Evolutionary conservation across 2,888 invertebrate genomes (phyloP).

Genomic region (Calephelis perditalis): DNA sequence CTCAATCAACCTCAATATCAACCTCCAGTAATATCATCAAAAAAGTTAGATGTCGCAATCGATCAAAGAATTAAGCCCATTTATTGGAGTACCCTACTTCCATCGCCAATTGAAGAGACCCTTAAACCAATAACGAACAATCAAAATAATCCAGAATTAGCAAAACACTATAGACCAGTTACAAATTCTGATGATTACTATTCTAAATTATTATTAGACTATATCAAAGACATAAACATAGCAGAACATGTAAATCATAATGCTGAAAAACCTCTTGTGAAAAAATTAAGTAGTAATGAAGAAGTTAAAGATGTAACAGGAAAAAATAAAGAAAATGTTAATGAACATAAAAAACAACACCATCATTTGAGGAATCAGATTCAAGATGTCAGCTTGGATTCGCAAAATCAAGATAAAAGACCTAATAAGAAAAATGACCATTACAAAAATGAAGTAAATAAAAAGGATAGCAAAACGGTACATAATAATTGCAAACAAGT

Average conservation of each 20-base stretch:
- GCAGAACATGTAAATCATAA: neutral
- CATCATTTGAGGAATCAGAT: neutral
- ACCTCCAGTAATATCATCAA: neutral
- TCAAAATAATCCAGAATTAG: neutral
- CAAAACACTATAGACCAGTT: neutral
- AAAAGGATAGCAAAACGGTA: neutral
- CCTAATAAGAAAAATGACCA: neutral
- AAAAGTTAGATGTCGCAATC: slow-evolving; percentile 7
- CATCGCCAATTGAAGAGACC: neutral
- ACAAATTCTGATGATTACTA: neutral
- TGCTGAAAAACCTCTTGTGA: neutral
- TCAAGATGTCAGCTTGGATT: slow-evolving; percentile 1
- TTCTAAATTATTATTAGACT: neutral
- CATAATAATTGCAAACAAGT: neutral
- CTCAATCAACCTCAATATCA: neutral
- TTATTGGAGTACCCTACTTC: slow-evolving; percentile 6
- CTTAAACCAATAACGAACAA: neutral
- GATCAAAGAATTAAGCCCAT: slow-evolving; percentile 2
- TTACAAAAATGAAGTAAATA: neutral
- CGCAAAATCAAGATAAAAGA: neutral
- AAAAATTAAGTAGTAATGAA: neutral
- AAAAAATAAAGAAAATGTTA: slow-evolving; percentile 7
- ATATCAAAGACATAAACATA: neutral
- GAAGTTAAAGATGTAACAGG: slow-evolving; percentile 4
- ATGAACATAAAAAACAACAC: neutral